A percentile compares a stretch with the other conserved stretches of the same genome.
phyloP scores from a whole-genome alignment of 2,888 invertebrate species.

The Tineola bisselliella region DNA sequence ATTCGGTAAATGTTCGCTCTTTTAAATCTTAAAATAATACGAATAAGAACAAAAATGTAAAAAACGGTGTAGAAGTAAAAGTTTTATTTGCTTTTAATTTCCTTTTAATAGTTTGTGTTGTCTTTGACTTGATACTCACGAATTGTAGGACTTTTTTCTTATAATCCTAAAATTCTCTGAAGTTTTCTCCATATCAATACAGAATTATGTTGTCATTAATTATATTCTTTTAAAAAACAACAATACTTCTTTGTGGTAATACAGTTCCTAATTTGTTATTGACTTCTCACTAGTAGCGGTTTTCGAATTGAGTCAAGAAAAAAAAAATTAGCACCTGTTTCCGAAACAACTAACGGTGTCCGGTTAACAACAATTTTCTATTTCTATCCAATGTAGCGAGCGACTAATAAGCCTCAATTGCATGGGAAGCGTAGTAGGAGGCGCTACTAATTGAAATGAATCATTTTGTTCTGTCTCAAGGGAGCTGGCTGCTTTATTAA shows the following conservation, averaged over 20 bases:
- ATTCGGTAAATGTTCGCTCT: no score
- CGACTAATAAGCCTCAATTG: slow-evolving; percentile 17
- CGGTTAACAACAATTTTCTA: slow-evolving; percentile 10
- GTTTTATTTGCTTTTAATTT: no score
- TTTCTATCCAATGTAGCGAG: slow-evolving; percentile 2
- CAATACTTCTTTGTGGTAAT: background rate
- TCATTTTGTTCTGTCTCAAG: slow-evolving; percentile 19
- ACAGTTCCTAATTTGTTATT: slow-evolving; percentile 3
- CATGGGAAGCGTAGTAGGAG: slow-evolving; percentile 14
- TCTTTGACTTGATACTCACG: no score
- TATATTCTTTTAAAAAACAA: background rate
- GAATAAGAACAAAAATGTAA: no score
- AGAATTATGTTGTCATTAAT: no score
- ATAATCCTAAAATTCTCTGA: no score
- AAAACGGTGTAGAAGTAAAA: no score
- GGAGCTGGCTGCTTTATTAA: slow-evolving; percentile 18
- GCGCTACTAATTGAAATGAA: slow-evolving; percentile 23
- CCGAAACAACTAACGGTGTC: slow-evolving; percentile 13
- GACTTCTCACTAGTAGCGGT: slow-evolving; percentile 1
- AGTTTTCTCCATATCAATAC: no score
- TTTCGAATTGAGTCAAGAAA: slow-evolving; percentile 6
- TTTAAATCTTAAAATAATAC: no score
- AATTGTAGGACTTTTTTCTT: no score
- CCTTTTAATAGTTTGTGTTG: no score
- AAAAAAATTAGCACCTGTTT: slow-evolving; percentile 11